phyloP scores from a whole-genome alignment of 1,140 invertebrate species.

The Sitodiplosis mosellana region DNA sequence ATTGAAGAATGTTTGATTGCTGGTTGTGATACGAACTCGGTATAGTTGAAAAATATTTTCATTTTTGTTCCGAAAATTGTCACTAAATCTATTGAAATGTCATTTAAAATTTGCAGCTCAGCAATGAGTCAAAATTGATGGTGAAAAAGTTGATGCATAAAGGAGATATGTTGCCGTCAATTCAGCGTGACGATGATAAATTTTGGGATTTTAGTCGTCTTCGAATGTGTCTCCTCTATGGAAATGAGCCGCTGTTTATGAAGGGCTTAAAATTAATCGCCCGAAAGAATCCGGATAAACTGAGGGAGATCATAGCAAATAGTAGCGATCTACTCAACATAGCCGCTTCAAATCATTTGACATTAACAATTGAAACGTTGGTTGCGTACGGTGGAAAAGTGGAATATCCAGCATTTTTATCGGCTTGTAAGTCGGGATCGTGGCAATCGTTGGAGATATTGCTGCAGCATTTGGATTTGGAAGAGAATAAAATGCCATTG shows the following conservation, averaged over 20 bases:
- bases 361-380: neutral
- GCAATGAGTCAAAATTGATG: neutral
- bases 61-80: neutral
- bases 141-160: neutral
- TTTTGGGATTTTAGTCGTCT: neutral
- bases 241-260: neutral
- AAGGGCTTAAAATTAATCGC: neutral
- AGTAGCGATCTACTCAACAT: neutral
- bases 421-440: neutral
- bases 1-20: constrained; percentile 1
- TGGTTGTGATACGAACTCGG: neutral
- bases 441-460: neutral
- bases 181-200: neutral
- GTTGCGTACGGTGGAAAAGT: neutral
- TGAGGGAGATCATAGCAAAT: neutral
- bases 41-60: neutral
- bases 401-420: neutral
- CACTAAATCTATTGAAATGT: neutral
- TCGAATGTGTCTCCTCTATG: neutral
- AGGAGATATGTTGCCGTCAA: neutral
- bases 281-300: neutral
- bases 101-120: neutral
- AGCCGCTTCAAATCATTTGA: neutral
- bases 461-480: neutral
- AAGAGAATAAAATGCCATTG: neutral